These are phyloP conservation scores for Helicorthomorpha holstii DNA, from an alignment of 1,140 invertebrate species.

Conservation along the genomic window DNA sequence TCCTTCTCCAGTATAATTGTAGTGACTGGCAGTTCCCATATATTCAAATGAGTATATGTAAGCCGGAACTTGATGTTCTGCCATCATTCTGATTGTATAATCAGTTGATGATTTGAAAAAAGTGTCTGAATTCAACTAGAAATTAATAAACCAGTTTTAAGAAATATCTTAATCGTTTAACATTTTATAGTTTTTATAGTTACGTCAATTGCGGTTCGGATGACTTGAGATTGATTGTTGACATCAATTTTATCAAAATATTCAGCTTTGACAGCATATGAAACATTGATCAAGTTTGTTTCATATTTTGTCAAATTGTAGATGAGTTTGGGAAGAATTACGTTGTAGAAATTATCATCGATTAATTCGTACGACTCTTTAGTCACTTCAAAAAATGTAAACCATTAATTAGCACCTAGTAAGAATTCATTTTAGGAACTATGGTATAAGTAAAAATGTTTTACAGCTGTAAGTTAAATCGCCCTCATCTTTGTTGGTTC, in stretches of 20 bases:
- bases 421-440: too few species aligned
- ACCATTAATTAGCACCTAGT: too few species aligned
- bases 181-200: background rate
- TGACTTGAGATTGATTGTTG: background rate
- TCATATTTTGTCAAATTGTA: background rate
- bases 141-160: background rate
- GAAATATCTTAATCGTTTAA: background rate
- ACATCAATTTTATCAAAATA: background rate
- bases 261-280: background rate
- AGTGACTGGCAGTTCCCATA: too few species aligned
- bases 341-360: background rate
- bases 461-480: too few species aligned
- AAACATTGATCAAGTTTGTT: background rate
- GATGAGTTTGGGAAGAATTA: background rate
- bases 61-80: background rate
- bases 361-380: background rate
- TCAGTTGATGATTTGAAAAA: background rate
- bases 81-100: background rate
- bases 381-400: background rate
- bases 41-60: background rate
- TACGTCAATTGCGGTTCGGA: background rate
- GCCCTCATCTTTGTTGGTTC: too few species aligned
- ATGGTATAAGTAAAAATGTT: too few species aligned
- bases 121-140: background rate
- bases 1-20: too few species aligned